A percentile compares a stretch with the other conserved stretches of the same genome.
Conservation (phyloP, 2,797 vertebrate genomes). For the Gadopsis bispinosus region DNA sequence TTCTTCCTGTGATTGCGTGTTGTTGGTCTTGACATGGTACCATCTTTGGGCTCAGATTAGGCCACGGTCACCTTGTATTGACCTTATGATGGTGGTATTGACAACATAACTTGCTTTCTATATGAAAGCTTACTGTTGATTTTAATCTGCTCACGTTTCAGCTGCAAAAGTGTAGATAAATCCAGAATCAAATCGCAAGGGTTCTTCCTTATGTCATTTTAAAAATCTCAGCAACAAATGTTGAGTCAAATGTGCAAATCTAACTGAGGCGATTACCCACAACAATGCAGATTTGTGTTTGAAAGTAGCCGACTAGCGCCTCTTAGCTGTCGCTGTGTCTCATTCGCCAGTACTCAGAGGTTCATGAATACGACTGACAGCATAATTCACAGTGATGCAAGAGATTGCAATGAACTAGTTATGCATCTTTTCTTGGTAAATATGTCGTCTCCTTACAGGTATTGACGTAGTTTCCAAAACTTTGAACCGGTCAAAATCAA, state of each 20-base stretch:
- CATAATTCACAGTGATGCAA: constrained; percentile 79
- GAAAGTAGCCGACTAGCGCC: constrained; percentile 33
- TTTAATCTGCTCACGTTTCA: background rate
- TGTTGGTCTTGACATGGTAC: background rate
- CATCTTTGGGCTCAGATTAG: background rate
- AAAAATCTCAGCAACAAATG: background rate
- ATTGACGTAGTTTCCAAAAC: constrained; percentile 74
- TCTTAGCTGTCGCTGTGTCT: constrained; percentile 23
- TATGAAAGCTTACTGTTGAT: background rate
- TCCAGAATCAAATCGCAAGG: background rate
- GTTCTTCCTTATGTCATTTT: constrained; percentile 22
- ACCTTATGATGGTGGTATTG: background rate
- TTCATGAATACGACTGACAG: constrained; percentile 66
- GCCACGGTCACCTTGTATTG: background rate
- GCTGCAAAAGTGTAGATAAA: background rate
- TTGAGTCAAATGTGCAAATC: background rate
- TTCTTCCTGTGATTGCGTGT: background rate
- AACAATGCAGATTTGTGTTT: constrained; percentile 22
- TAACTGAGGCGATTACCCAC: constrained; percentile 11
- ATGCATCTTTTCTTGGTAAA: constrained; percentile 72
- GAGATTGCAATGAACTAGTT: constrained; percentile 71
- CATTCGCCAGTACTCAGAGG: constrained; percentile 35
- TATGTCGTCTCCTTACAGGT: constrained; percentile 76
- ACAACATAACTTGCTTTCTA: background rate
- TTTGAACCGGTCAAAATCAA: constrained; percentile 76